Conservation (phyloP, 2,888 invertebrate species). For the Invenusta paracnida region DNA sequence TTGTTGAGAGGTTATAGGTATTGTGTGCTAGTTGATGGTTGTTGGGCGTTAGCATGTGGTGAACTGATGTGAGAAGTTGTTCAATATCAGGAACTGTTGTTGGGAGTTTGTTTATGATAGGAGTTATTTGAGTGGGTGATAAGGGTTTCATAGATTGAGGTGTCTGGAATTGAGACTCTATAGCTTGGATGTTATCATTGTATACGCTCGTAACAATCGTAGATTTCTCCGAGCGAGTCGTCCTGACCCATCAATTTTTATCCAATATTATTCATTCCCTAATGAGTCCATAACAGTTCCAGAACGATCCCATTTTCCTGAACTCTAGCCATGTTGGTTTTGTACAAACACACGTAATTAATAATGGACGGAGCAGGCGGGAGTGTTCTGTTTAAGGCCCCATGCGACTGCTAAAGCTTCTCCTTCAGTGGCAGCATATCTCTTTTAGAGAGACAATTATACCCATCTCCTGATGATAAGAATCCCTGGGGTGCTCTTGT, state of each 20-base stretch:
- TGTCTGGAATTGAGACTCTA: too few relatives aligned
- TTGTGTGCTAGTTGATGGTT: neutral
- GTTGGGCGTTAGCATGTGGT: too few relatives aligned
- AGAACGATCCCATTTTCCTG: slow-evolving; percentile 3
- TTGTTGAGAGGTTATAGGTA: neutral
- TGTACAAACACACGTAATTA: neutral
- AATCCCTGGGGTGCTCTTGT: too few relatives aligned
- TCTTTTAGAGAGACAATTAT: neutral
- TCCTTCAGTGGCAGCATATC: neutral
- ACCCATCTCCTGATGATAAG: neutral
- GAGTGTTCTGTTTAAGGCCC: neutral
- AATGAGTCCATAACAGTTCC: neutral
- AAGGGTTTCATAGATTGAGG: neutral
- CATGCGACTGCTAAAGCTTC: neutral
- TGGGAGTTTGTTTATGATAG: neutral
- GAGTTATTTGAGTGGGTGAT: neutral
- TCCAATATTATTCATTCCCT: slow-evolving; percentile 3
- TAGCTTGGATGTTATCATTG: neutral
- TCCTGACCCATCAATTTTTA: neutral
- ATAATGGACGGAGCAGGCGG: neutral
- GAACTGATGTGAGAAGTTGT: too few relatives aligned
- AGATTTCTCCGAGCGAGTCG: neutral
- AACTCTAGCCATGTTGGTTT: neutral
- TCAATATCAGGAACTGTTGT: neutral
- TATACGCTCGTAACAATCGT: neutral